Evolutionary conservation across 2,797 vertebrate species (phyloP).

Genomic region (Smutsia gigantea): DNA sequence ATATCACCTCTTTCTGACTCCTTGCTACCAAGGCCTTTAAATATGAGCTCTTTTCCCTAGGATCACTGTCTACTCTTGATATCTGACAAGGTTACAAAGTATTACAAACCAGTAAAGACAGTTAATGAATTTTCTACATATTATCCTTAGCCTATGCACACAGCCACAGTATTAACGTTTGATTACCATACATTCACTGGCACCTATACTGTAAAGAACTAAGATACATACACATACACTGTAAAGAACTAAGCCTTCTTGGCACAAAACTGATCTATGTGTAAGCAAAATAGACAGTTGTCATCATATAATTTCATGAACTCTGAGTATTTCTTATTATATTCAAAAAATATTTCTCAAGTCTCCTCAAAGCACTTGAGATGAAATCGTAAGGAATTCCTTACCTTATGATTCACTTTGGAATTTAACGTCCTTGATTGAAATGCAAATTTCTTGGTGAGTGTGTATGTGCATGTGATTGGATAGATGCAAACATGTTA

Average conservation of each 20-base stretch:
- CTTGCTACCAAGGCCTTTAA: not conserved
- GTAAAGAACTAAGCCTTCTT: not conserved
- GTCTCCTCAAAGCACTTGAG: not conserved
- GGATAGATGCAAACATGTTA: not conserved
- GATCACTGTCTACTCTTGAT: not conserved
- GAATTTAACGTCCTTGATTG: not conserved
- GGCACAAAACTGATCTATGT: not conserved
- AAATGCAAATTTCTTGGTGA: not conserved
- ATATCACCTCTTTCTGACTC: not conserved
- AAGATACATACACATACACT: not conserved
- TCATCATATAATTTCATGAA: not conserved
- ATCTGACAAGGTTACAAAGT: not conserved
- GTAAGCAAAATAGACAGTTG: not conserved
- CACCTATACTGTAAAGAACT: not conserved
- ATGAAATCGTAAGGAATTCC: not conserved
- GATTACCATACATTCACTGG: not conserved
- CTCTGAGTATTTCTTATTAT: not conserved
- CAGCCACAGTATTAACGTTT: not conserved
- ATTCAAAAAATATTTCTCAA: not conserved
- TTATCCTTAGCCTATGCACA: not conserved
- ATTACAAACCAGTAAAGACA: not conserved
- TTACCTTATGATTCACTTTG: not conserved
- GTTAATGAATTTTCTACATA: not conserved
- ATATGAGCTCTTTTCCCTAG: not conserved
- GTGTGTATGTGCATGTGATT: not conserved